Evolutionary conservation across 2,888 invertebrate species (phyloP), one percentile per base, ranked within the genome.

Genomic region (Tiphia femorata): DNA sequence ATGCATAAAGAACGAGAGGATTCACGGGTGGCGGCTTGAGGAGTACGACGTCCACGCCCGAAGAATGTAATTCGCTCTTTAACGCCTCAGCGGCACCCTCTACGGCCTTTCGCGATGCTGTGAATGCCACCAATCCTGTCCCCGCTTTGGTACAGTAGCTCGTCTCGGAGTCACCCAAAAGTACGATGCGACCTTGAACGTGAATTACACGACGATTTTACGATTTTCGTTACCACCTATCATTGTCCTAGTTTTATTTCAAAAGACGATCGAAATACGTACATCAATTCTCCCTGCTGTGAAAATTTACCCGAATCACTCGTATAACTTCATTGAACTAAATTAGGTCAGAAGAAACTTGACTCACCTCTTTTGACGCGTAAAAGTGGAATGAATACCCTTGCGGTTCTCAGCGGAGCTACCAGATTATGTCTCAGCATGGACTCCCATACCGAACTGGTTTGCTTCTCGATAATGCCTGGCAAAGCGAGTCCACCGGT

Each of bases 21-120:
- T 80, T 80, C 58, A 79, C 74, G 19, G 76, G 67, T 25, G 80
- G 80, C 6, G 93, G 91, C 79, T 93, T 91, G 60, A 94, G 84
- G 55, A 92, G 87, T 37, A 94, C 87, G 25, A 94, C 93, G 76
- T 89, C 90, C 53, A 94, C 88, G 8, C 91, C 89, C 58, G 89
- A 87, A 2, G 91, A 88, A 49, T 88, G 88, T 62, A 93, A 84
- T 67, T 92, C 90, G 37, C 89, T 86, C 25, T 92, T 86, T 59
- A 94, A 82, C 4, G 92, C 92, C 25, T 89, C 88, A 58, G 92
- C 92, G 3, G 92, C 93, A 51, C 93, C 93, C 84, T 92, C 92
- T 12, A 93, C 92, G 5, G 93, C 93, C 82, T 91, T 91, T 29
- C 92, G 87, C 0, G 89, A 90, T 3, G 87, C 88, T 55, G 85